A percentile compares a stretch with the other conserved stretches of the same genome.
Conservation (phyloP, 1,140 invertebrate species). For the Aricia agestis region DNA sequence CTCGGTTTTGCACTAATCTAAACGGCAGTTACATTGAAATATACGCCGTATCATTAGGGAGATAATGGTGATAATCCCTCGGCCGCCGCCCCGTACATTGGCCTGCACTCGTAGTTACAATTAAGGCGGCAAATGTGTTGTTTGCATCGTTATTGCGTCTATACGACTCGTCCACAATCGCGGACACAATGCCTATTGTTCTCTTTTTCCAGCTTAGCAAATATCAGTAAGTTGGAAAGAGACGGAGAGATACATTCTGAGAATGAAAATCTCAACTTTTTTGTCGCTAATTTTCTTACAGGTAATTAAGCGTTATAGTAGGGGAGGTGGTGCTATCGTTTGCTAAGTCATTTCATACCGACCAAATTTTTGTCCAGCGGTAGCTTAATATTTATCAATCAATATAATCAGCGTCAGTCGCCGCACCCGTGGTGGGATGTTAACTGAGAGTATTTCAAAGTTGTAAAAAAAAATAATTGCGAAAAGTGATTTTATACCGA, state of each 20-base stretch:
- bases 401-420: too few species aligned
- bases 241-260: constrained; percentile 9
- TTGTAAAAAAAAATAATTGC: too few species aligned
- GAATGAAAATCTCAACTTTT: neutral
- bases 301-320: too few species aligned
- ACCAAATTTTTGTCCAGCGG: too few species aligned
- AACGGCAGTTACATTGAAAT: neutral
- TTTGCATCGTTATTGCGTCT: constrained; percentile 36
- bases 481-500: too few species aligned
- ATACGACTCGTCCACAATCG: constrained; percentile 29
- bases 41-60: neutral
- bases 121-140: constrained; percentile 37
- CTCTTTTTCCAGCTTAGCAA: constrained; percentile 14
- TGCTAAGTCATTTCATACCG: too few species aligned
- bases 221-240: constrained; percentile 17
- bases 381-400: too few species aligned
- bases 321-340: too few species aligned
- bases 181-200: constrained; percentile 19
- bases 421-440: too few species aligned
- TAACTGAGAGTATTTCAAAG: too few species aligned
- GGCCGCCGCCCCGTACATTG: constrained; percentile 16
- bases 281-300: neutral
- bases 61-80: constrained; percentile 24
- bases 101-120: constrained; percentile 33
- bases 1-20: neutral